Evolutionary conservation across 37 sponge, comb jelly and placozoan genomes (phyloP).

Genomic region (Beroe forskalii): DNA sequence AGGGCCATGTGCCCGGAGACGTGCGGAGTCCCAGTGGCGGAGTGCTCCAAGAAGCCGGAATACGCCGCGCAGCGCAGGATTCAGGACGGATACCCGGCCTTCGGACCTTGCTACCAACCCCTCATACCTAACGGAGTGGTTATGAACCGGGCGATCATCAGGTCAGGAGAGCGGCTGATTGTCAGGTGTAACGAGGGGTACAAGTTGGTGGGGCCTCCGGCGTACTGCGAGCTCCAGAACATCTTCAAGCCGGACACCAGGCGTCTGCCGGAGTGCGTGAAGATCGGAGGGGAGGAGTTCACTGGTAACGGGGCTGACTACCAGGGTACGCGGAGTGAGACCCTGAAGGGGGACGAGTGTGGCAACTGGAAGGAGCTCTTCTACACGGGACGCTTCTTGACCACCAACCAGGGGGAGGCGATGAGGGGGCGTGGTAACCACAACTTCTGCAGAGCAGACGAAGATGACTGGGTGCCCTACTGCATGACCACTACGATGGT

Average conservation of each 20-base stretch:
- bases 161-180: background rate
- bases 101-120: background rate
- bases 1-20: background rate
- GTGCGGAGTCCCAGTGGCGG: background rate
- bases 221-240: background rate
- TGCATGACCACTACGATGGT: background rate
- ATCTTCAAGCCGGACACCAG: constrained; percentile 6
- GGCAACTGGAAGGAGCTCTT: background rate
- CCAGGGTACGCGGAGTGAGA: background rate
- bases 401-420: background rate
- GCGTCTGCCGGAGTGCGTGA: background rate
- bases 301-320: background rate
- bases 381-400: background rate
- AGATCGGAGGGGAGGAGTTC: background rate
- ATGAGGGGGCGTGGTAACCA: background rate
- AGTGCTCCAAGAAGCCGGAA: too few species aligned
- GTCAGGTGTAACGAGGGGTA: background rate
- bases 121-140: background rate
- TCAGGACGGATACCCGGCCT: too few species aligned
- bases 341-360: background rate
- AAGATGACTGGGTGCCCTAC: background rate
- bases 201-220: background rate
- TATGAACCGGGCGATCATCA: background rate
- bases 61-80: too few species aligned
- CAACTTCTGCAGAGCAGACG: background rate